Percentiles rank a stretch among this genome's conserved stretches.
Conservation (phyloP, 2,797 vertebrate genomes). For the Eleutherodactylus coqui region DNA sequence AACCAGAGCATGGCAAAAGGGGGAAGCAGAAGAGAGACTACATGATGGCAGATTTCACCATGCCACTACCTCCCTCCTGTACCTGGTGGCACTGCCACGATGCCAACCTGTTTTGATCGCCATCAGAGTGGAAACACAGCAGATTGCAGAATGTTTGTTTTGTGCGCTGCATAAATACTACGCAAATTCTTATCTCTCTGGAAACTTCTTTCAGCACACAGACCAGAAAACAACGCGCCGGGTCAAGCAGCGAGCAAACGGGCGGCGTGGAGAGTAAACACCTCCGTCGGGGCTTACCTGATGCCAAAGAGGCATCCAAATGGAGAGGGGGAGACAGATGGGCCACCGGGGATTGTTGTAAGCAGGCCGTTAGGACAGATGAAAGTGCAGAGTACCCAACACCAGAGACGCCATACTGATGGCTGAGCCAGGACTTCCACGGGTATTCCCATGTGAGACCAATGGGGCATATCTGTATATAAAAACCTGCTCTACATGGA, state of each 20-base stretch:
- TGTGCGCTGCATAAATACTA: conserved; percentile 37
- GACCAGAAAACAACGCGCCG: not conserved
- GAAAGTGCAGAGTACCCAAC: not conserved
- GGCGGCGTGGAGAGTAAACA: conserved; percentile 41
- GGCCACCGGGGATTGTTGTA: conserved; percentile 1
- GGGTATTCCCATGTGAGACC: no score
- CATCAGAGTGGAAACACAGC: conserved; percentile 1
- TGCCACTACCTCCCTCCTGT: not conserved
- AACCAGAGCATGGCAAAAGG: not conserved
- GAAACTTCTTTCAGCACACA: conserved; percentile 41
- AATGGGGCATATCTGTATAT: no score
- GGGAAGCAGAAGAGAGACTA: conserved; percentile 9
- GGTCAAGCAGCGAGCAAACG: not conserved
- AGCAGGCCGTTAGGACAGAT: conserved; percentile 29
- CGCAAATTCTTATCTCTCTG: conserved; percentile 53
- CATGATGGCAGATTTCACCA: no score
- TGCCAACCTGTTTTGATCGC: not conserved
- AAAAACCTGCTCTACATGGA: no score
- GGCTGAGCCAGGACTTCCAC: no score
- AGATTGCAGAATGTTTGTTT: conserved; percentile 53
- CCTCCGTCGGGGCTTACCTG: conserved; percentile 42
- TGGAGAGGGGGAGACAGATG: conserved; percentile 38
- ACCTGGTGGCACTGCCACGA: not conserved
- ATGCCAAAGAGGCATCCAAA: not conserved
- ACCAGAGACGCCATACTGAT: not conserved